Evolutionary conservation across 2,113 vertebrate genomes (phyloP).

Genomic region (Balaenoptera acutorostrata): DNA sequence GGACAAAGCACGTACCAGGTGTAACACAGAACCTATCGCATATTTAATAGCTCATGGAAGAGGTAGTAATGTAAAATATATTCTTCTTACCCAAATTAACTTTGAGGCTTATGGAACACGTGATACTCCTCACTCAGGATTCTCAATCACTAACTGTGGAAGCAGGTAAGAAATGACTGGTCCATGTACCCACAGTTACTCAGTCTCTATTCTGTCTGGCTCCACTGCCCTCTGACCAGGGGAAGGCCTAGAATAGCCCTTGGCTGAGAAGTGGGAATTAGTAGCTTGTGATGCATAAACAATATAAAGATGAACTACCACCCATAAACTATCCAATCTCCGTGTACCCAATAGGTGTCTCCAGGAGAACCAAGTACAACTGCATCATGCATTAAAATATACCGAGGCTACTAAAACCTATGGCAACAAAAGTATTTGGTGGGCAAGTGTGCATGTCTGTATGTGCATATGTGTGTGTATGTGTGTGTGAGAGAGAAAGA

Average conservation of each 20-base stretch:
- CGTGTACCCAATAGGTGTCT: not conserved
- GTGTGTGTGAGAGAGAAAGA: not conserved
- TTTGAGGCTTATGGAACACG: not conserved
- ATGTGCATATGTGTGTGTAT: not conserved
- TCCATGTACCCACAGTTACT: not conserved
- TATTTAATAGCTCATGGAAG: not conserved
- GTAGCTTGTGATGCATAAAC: not conserved
- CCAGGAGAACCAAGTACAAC: not conserved
- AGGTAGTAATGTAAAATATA: not conserved
- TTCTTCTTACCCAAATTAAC: not conserved
- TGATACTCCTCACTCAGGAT: not conserved
- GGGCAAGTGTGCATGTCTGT: not conserved
- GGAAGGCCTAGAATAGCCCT: not conserved
- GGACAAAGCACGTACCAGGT: not conserved
- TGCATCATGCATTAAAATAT: not conserved
- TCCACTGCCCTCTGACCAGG: accelerated
- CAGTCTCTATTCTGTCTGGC: not conserved
- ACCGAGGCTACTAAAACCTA: not conserved
- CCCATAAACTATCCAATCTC: not conserved
- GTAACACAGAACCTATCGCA: not conserved
- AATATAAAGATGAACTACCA: not conserved
- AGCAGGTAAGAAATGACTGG: not conserved
- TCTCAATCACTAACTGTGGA: not conserved
- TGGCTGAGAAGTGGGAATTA: not conserved
- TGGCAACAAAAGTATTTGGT: not conserved